phyloP scores from a whole-genome alignment of 35 echinoderm and acorn worm genomes.

The Lytechinus variegatus region DNA sequence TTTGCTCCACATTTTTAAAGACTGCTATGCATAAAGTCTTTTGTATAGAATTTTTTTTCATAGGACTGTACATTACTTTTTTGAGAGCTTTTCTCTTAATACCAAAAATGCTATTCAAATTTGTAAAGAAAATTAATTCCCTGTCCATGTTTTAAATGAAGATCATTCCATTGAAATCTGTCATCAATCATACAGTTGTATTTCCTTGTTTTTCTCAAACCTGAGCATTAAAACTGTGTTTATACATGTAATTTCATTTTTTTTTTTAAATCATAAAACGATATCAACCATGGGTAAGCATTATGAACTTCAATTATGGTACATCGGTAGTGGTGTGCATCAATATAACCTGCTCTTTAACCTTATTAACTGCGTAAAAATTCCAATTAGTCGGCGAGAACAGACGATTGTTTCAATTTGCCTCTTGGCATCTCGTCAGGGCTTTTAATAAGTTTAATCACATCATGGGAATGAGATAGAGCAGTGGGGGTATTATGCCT shows the following conservation, averaged over 20 bases:
- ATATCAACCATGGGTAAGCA: neutral
- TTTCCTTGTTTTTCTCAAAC: neutral
- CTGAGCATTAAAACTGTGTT: neutral
- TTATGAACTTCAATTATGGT: neutral
- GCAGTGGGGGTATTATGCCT: slow-evolving; percentile 8
- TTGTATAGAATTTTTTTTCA: too few species aligned
- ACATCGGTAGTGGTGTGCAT: neutral
- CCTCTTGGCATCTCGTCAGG: neutral
- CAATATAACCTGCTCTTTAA: slow-evolving; percentile 17
- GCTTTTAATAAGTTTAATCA: slow-evolving; percentile 25
- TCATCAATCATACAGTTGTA: neutral
- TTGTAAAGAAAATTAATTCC: too few species aligned
- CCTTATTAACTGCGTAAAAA: neutral
- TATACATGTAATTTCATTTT: neutral
- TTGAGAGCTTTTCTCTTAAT: too few species aligned
- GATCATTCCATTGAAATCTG: too few species aligned
- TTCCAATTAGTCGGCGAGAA: slow-evolving; percentile 41
- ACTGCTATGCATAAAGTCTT: too few species aligned
- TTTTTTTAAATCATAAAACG: neutral
- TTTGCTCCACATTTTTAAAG: too few species aligned
- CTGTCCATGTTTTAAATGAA: too few species aligned
- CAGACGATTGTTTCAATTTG: slow-evolving; percentile 23
- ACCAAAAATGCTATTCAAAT: too few species aligned
- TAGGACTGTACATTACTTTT: too few species aligned
- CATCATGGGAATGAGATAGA: neutral